These are phyloP conservation scores for Drosophila tropicalis DNA, from an alignment of 1,140 invertebrate species.

Conservation along the genomic window DNA sequence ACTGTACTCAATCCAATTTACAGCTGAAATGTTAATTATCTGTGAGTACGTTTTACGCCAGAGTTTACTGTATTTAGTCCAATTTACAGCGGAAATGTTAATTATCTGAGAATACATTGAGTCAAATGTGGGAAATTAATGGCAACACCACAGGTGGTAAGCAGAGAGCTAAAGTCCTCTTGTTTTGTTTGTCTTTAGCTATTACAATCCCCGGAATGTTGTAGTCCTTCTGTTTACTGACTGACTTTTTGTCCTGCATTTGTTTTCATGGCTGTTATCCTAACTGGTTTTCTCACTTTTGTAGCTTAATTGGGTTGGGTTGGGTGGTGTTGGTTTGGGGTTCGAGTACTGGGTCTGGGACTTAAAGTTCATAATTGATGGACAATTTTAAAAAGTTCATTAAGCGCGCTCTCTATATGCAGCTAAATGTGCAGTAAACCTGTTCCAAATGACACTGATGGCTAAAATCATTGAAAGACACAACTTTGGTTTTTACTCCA, in stretches of 20 bases:
- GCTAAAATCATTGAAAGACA: neutral
- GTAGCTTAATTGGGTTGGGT: slow-evolving; percentile 38
- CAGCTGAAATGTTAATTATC: slow-evolving; percentile 69
- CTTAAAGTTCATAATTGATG: slow-evolving; percentile 42
- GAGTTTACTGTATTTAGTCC: neutral
- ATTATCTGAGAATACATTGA: slow-evolving; percentile 60
- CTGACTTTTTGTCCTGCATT: slow-evolving; percentile 48
- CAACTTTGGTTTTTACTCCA: slow-evolving; percentile 42
- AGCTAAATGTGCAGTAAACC: slow-evolving; percentile 3
- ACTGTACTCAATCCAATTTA: slow-evolving; percentile 23
- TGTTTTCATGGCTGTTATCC: slow-evolving; percentile 49
- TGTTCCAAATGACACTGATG: neutral
- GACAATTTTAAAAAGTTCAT: slow-evolving; percentile 14
- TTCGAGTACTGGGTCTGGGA: neutral
- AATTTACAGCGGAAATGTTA: slow-evolving; percentile 62
- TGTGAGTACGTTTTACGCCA: slow-evolving; percentile 34
- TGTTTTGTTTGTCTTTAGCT: slow-evolving; percentile 40
- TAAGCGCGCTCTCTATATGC: slow-evolving; percentile 4
- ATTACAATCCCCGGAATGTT: slow-evolving; percentile 37
- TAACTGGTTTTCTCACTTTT: slow-evolving; percentile 47
- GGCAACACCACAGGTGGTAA: slow-evolving; percentile 38
- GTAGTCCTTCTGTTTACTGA: slow-evolving; percentile 1
- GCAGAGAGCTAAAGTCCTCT: slow-evolving; percentile 5
- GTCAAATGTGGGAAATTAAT: slow-evolving; percentile 31
- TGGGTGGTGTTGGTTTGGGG: neutral